phyloP scores from a whole-genome alignment of 2,888 invertebrate species.

The Siphlonurus alternatus region DNA sequence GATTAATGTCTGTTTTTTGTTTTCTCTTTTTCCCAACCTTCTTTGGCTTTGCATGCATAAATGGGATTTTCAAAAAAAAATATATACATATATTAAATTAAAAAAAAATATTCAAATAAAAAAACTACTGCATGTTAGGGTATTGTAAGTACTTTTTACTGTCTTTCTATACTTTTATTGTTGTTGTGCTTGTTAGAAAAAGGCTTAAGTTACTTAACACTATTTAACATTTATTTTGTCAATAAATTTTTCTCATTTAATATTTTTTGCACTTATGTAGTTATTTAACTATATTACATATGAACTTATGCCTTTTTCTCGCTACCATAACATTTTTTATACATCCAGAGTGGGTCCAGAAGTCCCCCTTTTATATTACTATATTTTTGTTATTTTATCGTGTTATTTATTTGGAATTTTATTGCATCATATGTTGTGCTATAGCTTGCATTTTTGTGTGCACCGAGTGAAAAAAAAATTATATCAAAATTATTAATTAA shows the following conservation, averaged over 20 bases:
- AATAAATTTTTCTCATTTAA: no score
- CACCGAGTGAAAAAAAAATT: neutral
- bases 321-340: neutral
- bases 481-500: no score
- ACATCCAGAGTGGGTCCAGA: conserved; percentile 13
- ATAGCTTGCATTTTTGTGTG: neutral
- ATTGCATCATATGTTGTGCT: no score
- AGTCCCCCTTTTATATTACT: conserved; percentile 11
- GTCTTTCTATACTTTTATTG: neutral
- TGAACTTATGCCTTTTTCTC: neutral
- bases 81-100: neutral
- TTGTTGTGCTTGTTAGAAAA: neutral
- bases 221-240: no score
- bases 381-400: neutral
- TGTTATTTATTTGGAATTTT: neutral
- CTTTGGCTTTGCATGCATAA: conserved; percentile 16
- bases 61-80: neutral
- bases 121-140: conserved; percentile 15
- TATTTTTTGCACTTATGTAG: no score
- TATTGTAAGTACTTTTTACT: conserved; percentile 15
- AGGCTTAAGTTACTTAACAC: no score
- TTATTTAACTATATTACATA: no score
- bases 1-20: neutral
- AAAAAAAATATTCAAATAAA: neutral
- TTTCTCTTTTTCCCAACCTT: conserved; percentile 5